Evolutionary conservation across 2,888 invertebrate species (phyloP), one percentile per base, ranked within the genome.

Genomic region (Allacma fusca): DNA sequence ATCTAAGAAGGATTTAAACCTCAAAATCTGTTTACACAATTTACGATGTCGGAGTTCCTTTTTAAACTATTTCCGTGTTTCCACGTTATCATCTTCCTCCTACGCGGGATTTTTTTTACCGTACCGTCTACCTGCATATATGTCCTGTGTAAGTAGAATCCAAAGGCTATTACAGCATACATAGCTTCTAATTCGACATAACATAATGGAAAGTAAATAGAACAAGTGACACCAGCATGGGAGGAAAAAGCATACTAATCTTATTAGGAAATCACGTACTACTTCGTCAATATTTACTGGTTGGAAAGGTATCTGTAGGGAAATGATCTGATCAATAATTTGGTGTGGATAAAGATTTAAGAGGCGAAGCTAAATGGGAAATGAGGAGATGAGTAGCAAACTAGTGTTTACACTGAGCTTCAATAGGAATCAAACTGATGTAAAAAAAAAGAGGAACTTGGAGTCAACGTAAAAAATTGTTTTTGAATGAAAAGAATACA

Each of bases 341-440:
- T 68, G 13, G 71, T 71, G 71, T 57, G 71, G 57, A 50, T 26
- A 57, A 57, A 71, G 28, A 4, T 50, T 50, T 71, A 71, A 71
- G 71, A 57, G 57, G 71, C 71, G 71, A 71, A 57, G 9, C 71
- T 19, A 71, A 71, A 28, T 23, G 40, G 16, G n/a, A n/a, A 23
- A 69, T 23, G 13, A 64, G 26, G 23, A 24, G n/a, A 64, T 64
- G n/a, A n/a, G n/a, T n/a, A n/a, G n/a, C n/a, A n/a, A n/a, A n/a
- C 12, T 9, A 40, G 40, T 40, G 40, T 40, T 40, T 40, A 40
- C 40, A 40, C 13, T 40, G 5, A 13, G 5, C 5, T 40, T 40
- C 13, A 5, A 40, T 40, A 13, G 40, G 13, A 40, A 40, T 40
- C 40, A 40, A 59, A 59, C n/a, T n/a, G n/a, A 59, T 12, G 59